Conservation (phyloP, 2,113 vertebrate genomes). For the Trichomycterus rosablanca region DNA sequence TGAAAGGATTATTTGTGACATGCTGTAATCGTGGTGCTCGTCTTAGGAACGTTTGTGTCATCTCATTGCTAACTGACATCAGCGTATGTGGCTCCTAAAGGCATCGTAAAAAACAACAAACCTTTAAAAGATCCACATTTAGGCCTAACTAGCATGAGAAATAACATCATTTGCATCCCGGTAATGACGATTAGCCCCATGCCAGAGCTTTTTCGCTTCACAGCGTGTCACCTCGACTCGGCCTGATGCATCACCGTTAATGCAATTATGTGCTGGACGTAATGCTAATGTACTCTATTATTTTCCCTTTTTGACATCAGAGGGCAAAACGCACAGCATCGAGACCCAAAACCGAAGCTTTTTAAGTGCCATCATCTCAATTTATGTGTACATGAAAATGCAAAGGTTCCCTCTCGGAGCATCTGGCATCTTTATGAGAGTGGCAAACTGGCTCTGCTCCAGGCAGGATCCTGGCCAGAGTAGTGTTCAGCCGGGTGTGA, state of each 20-base stretch:
- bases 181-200: conserved; percentile 17
- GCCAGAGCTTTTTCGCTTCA: conserved; percentile 9
- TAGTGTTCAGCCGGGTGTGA: conserved; percentile 49
- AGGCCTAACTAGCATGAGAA: conserved; percentile 8
- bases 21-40: conserved; percentile 19
- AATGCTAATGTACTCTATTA: conserved; percentile 58
- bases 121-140: conserved; percentile 4
- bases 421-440: conserved; percentile 51
- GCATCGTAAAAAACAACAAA: neutral
- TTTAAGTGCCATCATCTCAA: conserved; percentile 66
- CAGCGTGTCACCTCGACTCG: conserved; percentile 10
- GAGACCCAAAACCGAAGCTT: conserved; percentile 56
- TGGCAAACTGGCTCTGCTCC: conserved; percentile 65
- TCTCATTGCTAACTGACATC: conserved; percentile 7
- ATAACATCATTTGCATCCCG: conserved; percentile 13
- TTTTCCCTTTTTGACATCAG: conserved; percentile 55
- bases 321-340: conserved; percentile 57
- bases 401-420: conserved; percentile 62
- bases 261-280: conserved; percentile 59
- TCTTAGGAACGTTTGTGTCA: conserved; percentile 25
- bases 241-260: conserved; percentile 47
- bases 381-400: conserved; percentile 63
- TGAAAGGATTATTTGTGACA: no score
- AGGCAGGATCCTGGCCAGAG: conserved; percentile 54
- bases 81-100: neutral